Evolutionary conservation across 2,113 vertebrate species (phyloP).

Genomic region (Procavia capensis): DNA sequence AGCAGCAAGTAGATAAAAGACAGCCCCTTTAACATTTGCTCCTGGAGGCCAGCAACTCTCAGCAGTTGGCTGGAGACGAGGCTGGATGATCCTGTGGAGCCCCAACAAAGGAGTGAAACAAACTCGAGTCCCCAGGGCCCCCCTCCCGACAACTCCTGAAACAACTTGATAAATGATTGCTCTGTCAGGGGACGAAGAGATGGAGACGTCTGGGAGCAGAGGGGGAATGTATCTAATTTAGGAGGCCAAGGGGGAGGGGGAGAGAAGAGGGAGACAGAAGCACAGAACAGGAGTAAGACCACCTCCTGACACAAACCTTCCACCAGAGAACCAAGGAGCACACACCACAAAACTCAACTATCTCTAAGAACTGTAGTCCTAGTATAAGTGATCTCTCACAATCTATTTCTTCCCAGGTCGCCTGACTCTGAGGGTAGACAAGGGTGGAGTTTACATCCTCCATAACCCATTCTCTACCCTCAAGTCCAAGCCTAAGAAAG

Average conservation of each 20-base stretch:
- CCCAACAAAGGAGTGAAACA: constrained; percentile 89
- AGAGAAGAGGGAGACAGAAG: neutral
- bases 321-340: neutral
- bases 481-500: constrained; percentile 61
- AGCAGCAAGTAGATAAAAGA: constrained; percentile 87
- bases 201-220: constrained; percentile 87
- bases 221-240: constrained; percentile 83
- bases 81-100: constrained; percentile 87
- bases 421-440: neutral
- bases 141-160: constrained; percentile 88
- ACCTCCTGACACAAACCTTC: neutral
- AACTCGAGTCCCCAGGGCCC: constrained; percentile 84
- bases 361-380: neutral
- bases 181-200: constrained; percentile 86
- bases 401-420: neutral
- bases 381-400: neutral
- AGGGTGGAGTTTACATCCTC: neutral
- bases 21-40: constrained; percentile 87
- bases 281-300: constrained; percentile 36
- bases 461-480: constrained; percentile 36
- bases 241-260: constrained; percentile 41
- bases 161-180: constrained; percentile 91
- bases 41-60: constrained; percentile 87
- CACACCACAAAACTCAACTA: neutral
- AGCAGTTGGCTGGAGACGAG: constrained; percentile 92